Evolutionary conservation across 1,140 invertebrate species (phyloP).

Genomic region (Doryteuthis pealeii): DNA sequence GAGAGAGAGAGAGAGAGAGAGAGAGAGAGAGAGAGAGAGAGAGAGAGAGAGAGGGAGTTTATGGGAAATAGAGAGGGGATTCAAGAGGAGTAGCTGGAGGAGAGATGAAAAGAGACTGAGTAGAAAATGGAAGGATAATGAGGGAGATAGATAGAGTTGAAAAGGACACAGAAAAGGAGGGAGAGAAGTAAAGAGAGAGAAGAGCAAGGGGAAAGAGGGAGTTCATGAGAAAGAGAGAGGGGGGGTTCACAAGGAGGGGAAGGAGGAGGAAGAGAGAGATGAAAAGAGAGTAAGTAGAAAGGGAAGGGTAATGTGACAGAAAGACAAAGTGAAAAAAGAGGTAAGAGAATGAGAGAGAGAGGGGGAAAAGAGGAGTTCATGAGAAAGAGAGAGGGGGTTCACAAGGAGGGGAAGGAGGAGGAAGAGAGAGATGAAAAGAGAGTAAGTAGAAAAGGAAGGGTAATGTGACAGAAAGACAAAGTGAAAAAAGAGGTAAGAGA

Average conservation of each 20-base stretch:
- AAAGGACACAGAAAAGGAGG: not conserved
- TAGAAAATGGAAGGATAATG: not conserved
- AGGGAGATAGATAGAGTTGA: not conserved
- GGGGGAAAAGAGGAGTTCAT: not conserved
- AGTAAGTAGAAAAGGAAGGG: constrained; percentile 12
- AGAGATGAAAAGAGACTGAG: not conserved
- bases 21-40: not conserved
- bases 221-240: not conserved
- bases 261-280: constrained; percentile 3
- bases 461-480: constrained; percentile 14
- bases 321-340: too few relatives aligned
- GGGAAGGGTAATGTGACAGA: constrained; percentile 13
- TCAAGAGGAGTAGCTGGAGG: not conserved
- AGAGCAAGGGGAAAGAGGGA: not conserved
- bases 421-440: constrained; percentile 3
- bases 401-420: not conserved
- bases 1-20: constrained; percentile 4
- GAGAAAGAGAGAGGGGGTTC: not conserved
- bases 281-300: constrained; percentile 4
- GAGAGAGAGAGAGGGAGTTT: constrained; percentile 18
- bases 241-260: not conserved
- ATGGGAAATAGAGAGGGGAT: constrained; percentile 7
- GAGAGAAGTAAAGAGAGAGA: not conserved
- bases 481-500: too few relatives aligned
- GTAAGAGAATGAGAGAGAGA: not conserved